A percentile compares a stretch with the other conserved stretches of the same genome.
These are phyloP conservation scores for Myotis planiceps DNA, from an alignment of 2,797 vertebrate genomes.

Conservation along the genomic window DNA sequence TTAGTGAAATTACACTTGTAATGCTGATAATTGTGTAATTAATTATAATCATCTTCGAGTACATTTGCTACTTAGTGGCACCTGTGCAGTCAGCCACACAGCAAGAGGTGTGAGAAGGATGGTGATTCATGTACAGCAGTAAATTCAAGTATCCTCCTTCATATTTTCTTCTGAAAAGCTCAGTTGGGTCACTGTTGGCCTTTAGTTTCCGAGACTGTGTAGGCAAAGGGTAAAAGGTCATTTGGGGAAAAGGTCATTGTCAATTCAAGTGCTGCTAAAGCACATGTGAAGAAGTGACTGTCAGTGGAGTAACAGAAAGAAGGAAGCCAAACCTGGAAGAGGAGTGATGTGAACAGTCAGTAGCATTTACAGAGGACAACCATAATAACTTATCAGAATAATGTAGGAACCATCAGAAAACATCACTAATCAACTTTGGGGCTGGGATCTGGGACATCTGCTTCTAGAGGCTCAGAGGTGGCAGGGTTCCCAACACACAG, in stretches of 20 bases:
- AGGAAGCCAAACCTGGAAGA: neutral
- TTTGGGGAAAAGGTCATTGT: neutral
- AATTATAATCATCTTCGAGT: conserved; percentile 41
- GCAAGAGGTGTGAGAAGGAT: neutral
- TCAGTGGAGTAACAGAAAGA: neutral
- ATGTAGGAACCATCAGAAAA: neutral
- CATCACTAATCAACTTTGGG: neutral
- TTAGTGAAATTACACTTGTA: conserved; percentile 35
- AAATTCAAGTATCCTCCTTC: neutral
- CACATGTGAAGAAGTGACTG: neutral
- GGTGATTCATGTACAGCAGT: neutral
- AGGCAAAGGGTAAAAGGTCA: neutral
- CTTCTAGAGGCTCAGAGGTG: neutral
- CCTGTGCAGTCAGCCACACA: neutral
- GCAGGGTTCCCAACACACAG: neutral
- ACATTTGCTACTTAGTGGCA: conserved; percentile 12
- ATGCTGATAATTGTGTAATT: conserved; percentile 31
- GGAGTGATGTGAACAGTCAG: neutral
- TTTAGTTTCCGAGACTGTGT: neutral
- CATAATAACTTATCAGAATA: neutral
- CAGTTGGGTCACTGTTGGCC: neutral
- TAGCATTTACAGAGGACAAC: neutral
- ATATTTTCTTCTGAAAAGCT: neutral
- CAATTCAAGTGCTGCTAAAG: neutral
- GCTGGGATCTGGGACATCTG: neutral